Evolutionary conservation across 2,113 vertebrate species (phyloP).

Genomic region (Crotalus helleri): DNA sequence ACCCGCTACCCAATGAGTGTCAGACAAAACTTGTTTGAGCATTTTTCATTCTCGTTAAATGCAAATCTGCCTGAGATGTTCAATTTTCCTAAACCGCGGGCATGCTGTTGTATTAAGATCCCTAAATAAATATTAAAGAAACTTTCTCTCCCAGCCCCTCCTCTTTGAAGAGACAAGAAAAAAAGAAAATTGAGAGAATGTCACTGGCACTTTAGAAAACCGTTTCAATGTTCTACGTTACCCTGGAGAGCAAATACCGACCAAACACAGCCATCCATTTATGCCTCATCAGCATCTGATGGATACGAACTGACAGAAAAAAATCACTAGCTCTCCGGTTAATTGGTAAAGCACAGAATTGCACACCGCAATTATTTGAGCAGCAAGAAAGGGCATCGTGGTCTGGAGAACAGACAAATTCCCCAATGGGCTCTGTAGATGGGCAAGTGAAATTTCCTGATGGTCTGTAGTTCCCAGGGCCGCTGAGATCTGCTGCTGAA

Average conservation of each 20-base stretch:
- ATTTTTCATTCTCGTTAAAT: background rate
- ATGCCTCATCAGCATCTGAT: slow-evolving; percentile 38
- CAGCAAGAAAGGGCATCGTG: slow-evolving; percentile 37
- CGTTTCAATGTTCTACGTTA: background rate
- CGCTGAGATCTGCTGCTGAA: background rate
- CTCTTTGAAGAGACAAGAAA: background rate
- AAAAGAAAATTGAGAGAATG: background rate
- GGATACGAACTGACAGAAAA: slow-evolving; percentile 42
- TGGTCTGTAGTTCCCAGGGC: background rate
- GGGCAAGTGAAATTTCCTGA: background rate
- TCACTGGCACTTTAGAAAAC: background rate
- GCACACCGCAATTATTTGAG: slow-evolving; percentile 18
- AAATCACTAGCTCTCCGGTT: slow-evolving; percentile 45
- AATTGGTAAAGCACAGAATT: slow-evolving; percentile 44
- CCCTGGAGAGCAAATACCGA: slow-evolving; percentile 21
- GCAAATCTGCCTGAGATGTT: too few relatives aligned
- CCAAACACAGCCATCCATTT: slow-evolving; percentile 20
- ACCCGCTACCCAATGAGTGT: background rate
- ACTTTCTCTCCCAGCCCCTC: background rate
- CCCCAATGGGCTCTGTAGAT: background rate
- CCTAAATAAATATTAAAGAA: background rate
- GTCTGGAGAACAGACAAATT: slow-evolving; percentile 35
- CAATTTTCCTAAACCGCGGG: background rate
- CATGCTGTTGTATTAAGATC: background rate
- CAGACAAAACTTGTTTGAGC: background rate